A percentile compares a stretch with the other conserved stretches of the same genome.
Evolutionary conservation across 2,113 vertebrate species (phyloP).

Genomic region (Vidua macroura): DNA sequence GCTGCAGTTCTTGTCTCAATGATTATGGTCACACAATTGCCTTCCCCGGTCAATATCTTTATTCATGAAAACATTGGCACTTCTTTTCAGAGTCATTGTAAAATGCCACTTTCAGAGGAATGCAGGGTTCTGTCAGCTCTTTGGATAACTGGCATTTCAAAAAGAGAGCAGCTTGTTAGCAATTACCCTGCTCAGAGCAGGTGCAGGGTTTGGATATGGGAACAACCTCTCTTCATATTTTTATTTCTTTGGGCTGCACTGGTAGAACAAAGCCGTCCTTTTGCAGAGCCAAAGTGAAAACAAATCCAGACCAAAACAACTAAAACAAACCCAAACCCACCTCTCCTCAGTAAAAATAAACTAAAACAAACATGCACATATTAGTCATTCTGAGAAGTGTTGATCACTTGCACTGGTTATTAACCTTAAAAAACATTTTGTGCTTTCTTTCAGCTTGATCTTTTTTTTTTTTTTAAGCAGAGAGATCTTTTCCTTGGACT

Average conservation of each 20-base stretch:
- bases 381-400: background rate
- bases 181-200: slow-evolving; percentile 11
- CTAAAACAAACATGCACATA: background rate
- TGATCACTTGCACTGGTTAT: background rate
- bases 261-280: background rate
- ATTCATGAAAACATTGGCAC: slow-evolving; percentile 48
- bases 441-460: background rate
- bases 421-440: background rate
- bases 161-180: slow-evolving; percentile 34
- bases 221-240: background rate
- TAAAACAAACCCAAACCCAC: background rate
- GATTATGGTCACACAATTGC: slow-evolving; percentile 51
- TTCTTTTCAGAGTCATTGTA: slow-evolving; percentile 15
- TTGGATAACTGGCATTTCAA: background rate
- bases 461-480: background rate
- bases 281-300: background rate
- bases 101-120: slow-evolving; percentile 30
- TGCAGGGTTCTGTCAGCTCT: background rate
- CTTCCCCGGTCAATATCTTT: slow-evolving; percentile 51
- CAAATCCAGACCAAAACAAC: background rate
- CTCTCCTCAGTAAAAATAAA: background rate
- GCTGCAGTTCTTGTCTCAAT: slow-evolving; percentile 40
- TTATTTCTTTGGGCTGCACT: background rate
- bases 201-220: background rate
- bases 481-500: background rate